Evolutionary conservation across 2,888 invertebrate species (phyloP).

Genomic region (Oscheius sp.): DNA sequence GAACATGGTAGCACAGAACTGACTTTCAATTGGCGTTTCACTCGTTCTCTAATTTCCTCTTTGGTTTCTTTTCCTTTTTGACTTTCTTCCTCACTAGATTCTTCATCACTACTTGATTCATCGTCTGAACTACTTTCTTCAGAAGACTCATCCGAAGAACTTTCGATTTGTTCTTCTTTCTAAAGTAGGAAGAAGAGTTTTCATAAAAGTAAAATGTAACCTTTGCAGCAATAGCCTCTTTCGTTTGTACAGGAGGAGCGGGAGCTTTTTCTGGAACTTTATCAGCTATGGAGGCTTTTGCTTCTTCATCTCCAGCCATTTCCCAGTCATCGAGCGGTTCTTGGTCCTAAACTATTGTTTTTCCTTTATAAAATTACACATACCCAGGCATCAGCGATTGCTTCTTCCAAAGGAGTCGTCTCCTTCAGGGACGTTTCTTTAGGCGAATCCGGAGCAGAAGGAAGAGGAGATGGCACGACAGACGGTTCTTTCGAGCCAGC

Average conservation of each 20-base stretch:
- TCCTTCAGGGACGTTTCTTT: constrained; percentile 16
- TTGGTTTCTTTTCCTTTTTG: constrained; percentile 79
- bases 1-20: not conserved
- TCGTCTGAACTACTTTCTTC: constrained; percentile 73
- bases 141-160: constrained; percentile 43
- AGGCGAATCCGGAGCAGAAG: constrained; percentile 27
- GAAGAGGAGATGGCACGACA: constrained; percentile 17
- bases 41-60: constrained; percentile 82
- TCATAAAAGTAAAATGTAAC: not conserved
- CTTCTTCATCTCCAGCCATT: constrained; percentile 75
- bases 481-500: constrained; percentile 19
- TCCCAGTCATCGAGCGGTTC: constrained; percentile 70
- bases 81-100: constrained; percentile 74
- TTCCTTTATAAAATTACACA: constrained; percentile 3
- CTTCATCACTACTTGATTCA: constrained; percentile 75
- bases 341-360: constrained; percentile 41
- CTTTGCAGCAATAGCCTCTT: not conserved
- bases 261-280: not conserved
- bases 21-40: constrained; percentile 82
- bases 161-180: constrained; percentile 37
- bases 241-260: not conserved
- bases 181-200: not conserved
- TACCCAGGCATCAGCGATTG: constrained; percentile 19
- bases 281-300: not conserved
- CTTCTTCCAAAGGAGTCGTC: constrained; percentile 28